These are phyloP conservation scores for Aphelenchoides besseyi DNA, from an alignment of 1,140 invertebrate species.

Conservation along the genomic window DNA sequence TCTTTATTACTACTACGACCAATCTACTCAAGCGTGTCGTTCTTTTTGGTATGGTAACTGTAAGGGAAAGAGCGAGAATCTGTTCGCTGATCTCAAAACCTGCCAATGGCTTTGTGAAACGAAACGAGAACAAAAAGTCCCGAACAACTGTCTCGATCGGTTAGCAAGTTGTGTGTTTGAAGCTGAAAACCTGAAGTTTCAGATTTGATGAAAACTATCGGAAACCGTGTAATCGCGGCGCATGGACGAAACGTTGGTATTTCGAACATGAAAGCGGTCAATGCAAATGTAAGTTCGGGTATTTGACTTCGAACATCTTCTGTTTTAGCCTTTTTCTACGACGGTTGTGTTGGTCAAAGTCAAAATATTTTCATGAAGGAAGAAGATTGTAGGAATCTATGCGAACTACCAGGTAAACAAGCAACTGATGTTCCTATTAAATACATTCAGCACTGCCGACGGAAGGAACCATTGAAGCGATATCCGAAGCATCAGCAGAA, in stretches of 20 bases:
- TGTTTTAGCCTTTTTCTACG: constrained; percentile 35
- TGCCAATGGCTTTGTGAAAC: constrained; percentile 58
- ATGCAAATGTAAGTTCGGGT: constrained; percentile 24
- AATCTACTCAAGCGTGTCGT: constrained; percentile 33
- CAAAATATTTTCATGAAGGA: constrained; percentile 53
- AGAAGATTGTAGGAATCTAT: constrained; percentile 42
- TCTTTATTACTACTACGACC: constrained; percentile 55
- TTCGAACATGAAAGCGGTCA: constrained; percentile 53
- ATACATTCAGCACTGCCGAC: constrained; percentile 10
- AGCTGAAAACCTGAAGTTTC: constrained; percentile 47
- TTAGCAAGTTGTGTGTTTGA: constrained; percentile 29
- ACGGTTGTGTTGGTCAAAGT: constrained; percentile 51
- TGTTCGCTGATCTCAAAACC: constrained; percentile 47
- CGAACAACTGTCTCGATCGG: too few relatives aligned
- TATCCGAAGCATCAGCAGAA: not conserved
- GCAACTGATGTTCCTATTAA: not conserved
- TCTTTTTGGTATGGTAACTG: constrained; percentile 60
- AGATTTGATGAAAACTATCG: constrained; percentile 52
- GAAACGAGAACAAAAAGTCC: constrained; percentile 43
- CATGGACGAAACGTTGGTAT: constrained; percentile 40
- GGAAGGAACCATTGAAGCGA: constrained; percentile 2
- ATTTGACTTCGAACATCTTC: not conserved
- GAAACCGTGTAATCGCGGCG: constrained; percentile 45
- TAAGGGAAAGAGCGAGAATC: constrained; percentile 45
- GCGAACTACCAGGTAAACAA: constrained; percentile 42